A percentile compares a stretch with the other conserved stretches of the same genome.
These are phyloP conservation scores for Halcyon malimbica DNA, from an alignment of 2,113 vertebrate species.

Conservation along the genomic window DNA sequence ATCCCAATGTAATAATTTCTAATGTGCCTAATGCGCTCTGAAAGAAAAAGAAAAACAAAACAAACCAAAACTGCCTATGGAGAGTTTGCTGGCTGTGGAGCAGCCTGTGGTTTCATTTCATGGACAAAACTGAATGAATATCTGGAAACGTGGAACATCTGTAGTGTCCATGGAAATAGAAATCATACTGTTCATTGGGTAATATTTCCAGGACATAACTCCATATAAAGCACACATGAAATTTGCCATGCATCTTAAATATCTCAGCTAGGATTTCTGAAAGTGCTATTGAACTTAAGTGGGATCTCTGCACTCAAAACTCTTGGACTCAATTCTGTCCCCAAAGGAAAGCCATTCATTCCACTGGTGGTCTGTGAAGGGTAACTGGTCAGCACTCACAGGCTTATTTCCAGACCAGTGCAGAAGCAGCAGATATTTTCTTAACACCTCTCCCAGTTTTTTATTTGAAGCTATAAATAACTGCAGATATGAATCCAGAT, in stretches of 20 bases:
- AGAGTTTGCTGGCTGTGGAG: background rate
- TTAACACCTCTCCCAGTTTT: background rate
- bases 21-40: background rate
- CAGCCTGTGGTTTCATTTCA: background rate
- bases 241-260: background rate
- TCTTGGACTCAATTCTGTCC: background rate
- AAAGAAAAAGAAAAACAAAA: background rate
- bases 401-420: background rate
- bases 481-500: background rate
- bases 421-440: background rate
- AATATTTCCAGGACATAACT: background rate
- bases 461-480: background rate
- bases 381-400: background rate
- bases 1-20: background rate
- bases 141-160: background rate
- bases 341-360: background rate
- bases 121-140: background rate
- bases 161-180: background rate
- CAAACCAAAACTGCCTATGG: background rate
- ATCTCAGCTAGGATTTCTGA: background rate
- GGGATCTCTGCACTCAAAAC: background rate
- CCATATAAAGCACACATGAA: background rate
- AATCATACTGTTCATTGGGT: background rate
- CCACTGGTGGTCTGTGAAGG: background rate
- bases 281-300: background rate